Conservation (phyloP, 2,797 vertebrate species). For the Sebastes kiyomatsui region DNA sequence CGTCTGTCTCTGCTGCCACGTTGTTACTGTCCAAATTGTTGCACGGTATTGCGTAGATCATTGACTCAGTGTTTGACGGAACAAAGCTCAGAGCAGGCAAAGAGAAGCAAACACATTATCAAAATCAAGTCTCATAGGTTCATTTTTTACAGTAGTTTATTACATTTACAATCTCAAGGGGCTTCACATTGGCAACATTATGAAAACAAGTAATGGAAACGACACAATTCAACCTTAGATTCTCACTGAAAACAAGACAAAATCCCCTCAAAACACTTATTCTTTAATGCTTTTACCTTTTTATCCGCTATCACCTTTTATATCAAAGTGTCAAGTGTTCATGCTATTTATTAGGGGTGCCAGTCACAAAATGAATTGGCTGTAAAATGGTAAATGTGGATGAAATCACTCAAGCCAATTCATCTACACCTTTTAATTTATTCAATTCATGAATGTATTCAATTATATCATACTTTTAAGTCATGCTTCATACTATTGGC, state of each 20-base stretch:
- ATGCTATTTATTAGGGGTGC: not conserved
- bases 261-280: not conserved
- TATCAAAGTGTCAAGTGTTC: not conserved
- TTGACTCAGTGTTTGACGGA: constrained; percentile 3
- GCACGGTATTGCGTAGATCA: constrained; percentile 8
- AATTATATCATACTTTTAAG: not conserved
- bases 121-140: not conserved
- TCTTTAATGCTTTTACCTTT: not conserved
- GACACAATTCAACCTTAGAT: not conserved
- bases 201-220: constrained; percentile 1
- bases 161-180: not conserved
- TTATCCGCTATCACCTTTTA: not conserved
- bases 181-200: not conserved
- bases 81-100: not conserved
- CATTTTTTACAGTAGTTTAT: not conserved
- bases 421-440: not conserved
- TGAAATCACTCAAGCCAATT: not conserved
- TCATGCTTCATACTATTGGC: not conserved
- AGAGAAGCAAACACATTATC: constrained; percentile 1
- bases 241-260: not conserved
- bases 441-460: not conserved
- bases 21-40: not conserved
- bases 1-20: not conserved
- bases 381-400: not conserved
- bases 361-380: not conserved